Percentiles rank a stretch among this genome's conserved stretches.
phyloP scores from a whole-genome alignment of 2,797 vertebrate species.

The Sciaenops ocellatus region DNA sequence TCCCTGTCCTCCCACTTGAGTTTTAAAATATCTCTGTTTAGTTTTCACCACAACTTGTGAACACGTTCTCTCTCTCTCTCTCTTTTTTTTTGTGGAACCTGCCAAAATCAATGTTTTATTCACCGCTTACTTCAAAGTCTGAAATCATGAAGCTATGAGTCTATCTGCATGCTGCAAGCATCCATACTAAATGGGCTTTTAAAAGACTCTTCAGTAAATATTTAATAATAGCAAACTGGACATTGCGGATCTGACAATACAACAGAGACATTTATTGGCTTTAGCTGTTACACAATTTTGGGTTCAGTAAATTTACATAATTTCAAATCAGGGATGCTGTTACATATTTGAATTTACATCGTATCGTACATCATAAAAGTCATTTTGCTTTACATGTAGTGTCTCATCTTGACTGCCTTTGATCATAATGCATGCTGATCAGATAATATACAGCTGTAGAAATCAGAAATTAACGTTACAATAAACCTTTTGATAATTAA shows the following conservation, averaged over 20 bases:
- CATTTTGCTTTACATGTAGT: not conserved
- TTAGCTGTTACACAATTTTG: not conserved
- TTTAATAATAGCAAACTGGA: constrained; percentile 2
- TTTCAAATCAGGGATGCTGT: not conserved
- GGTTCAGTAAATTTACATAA: not conserved
- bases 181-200: not conserved
- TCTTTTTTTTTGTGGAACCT: constrained; percentile 81
- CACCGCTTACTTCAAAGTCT: constrained; percentile 69
- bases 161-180: constrained; percentile 3
- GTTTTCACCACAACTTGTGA: not conserved
- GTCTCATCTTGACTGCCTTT: not conserved
- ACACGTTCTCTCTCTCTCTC: not conserved
- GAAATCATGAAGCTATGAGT: not conserved
- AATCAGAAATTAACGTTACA: not conserved
- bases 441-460: not conserved
- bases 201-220: not conserved
- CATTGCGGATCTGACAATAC: not conserved
- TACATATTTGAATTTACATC: no score
- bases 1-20: not conserved
- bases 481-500: not conserved
- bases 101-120: constrained; percentile 85
- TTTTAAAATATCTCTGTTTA: not conserved
- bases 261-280: not conserved
- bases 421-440: not conserved
- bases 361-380: no score